Base-by-base conservation (phyloP, 2,797 vertebrate species). In the Sylvia borin region DNA sequence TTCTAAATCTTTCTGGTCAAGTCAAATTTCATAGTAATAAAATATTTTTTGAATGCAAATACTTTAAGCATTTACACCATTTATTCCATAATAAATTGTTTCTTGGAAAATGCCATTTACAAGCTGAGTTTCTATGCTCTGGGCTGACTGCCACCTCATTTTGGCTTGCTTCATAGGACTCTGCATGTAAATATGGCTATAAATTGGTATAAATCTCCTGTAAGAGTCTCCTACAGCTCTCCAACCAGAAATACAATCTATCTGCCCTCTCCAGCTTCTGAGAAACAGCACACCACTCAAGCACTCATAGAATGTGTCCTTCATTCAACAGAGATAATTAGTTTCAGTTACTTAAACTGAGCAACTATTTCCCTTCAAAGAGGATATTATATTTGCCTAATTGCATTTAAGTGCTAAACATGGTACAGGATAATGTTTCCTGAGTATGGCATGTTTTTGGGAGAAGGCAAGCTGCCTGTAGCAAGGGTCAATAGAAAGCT, bases 331-430 rank as follows among this genome's bases (percentile, higher is more conserved):
- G 55, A 88, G 61, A 93, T 96, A 95, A 96, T 97, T 97, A 95
- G 92, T 95, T 97, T 97, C 93, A 93, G 83, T 97, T 97, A 95
- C 91, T 97, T 97, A 96, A 96, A 91, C 72, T 85, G 74, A 97
- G 74, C 70, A 96, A 96, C 85, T 95, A 81, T 95, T 97, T 97
- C 94, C 65, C 88, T 97, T 96, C 93, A 95, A 97, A 97, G 90
- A 96, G 91, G 93, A 93, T 94, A 97, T 96, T 97, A 90, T 96
- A 97, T 97, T 96, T 97, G 85, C 70, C 91, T 97, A 97, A 98
- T 96, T 97, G 88, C 89, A 83, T 95, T 94, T 97, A 95, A 97
- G 91, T 95, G 62, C 88, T 97, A 95, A 97, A 93, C 91, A 95
- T 58, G 88, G 38, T 91, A 97, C 95, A 96, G 55, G 75, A 95